phyloP scores from a whole-genome alignment of 2,113 vertebrate genomes.

The Trogon melanurus region DNA sequence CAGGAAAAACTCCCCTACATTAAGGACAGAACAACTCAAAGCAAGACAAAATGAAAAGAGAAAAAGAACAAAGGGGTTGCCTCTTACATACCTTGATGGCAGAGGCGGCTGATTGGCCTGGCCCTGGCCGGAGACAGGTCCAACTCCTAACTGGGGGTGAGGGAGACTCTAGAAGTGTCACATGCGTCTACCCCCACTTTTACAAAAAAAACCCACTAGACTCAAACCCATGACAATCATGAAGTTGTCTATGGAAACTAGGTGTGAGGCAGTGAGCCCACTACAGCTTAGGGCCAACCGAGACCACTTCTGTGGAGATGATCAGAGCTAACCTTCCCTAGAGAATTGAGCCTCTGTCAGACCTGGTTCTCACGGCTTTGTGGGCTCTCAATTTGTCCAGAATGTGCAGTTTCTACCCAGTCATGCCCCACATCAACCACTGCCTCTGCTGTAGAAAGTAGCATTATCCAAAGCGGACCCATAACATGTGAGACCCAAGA shows the following conservation, averaged over 20 bases:
- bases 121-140: too few species aligned
- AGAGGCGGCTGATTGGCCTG: too few species aligned
- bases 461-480: not conserved
- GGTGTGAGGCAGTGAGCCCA: accelerated
- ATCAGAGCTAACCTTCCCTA: not conserved
- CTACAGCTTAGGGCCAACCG: not conserved
- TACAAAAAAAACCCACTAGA: too few species aligned
- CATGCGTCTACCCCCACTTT: too few species aligned
- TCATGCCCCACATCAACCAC: not conserved
- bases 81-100: too few species aligned
- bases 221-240: too few species aligned
- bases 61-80: too few species aligned
- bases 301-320: not conserved
- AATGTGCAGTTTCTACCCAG: not conserved
- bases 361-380: not conserved
- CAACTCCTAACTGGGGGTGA: too few species aligned
- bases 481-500: not conserved
- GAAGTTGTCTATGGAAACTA: not conserved
- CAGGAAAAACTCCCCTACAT: too few species aligned
- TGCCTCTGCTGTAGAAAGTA: not conserved
- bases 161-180: too few species aligned
- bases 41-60: too few species aligned
- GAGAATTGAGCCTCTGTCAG: not conserved
- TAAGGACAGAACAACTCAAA: too few species aligned
- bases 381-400: not conserved